Percentiles rank a stretch among this genome's conserved stretches.
These are phyloP conservation scores for Corythornis cristatus DNA, from an alignment of 2,113 vertebrate species.

Conservation along the genomic window DNA sequence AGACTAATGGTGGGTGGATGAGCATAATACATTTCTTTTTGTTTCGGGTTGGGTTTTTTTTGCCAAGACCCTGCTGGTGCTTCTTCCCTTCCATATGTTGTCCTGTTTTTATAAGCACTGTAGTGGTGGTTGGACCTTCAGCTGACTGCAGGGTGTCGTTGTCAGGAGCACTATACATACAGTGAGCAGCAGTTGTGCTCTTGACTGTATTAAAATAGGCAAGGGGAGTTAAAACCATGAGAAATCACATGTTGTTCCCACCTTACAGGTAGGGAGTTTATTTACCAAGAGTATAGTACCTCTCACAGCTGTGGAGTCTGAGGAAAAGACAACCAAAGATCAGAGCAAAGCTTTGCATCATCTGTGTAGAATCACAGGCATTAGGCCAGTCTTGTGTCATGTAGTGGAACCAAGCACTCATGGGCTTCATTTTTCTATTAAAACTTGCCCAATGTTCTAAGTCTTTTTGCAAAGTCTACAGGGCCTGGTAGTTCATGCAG, in stretches of 20 bases:
- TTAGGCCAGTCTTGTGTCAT: fast-evolving
- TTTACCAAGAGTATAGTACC: neutral
- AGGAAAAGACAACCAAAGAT: neutral
- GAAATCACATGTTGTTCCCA: neutral
- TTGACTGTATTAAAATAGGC: neutral
- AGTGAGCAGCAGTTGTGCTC: neutral
- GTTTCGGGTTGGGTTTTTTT: neutral
- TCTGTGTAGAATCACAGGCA: neutral
- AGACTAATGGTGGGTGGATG: neutral
- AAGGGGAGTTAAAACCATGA: neutral
- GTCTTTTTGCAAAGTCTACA: neutral
- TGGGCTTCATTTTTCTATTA: neutral
- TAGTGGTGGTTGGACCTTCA: neutral
- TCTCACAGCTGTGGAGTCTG: neutral
- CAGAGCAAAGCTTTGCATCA: neutral
- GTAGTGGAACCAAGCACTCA: neutral
- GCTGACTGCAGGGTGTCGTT: neutral
- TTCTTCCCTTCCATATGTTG: conserved; percentile 52
- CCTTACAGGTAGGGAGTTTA: neutral
- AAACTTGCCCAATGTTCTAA: neutral
- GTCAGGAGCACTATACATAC: fast-evolving
- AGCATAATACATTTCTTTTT: neutral
- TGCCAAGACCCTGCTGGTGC: conserved; percentile 36
- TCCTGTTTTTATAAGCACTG: neutral
- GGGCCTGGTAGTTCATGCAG: neutral